These are phyloP conservation scores for Acrossocheilus wenchowensis DNA, from an alignment of 2,797 vertebrate species.

Conservation along the genomic window DNA sequence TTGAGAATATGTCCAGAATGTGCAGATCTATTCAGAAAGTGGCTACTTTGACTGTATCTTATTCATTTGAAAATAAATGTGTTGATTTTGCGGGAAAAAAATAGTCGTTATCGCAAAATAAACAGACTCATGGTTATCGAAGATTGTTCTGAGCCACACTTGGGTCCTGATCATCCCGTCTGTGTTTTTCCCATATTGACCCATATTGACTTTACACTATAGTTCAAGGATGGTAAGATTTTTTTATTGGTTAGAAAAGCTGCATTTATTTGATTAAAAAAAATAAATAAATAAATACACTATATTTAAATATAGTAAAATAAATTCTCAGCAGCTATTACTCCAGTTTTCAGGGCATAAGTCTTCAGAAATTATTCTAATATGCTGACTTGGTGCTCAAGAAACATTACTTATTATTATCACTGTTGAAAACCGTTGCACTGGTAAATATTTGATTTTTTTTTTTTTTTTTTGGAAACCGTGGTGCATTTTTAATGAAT, in stretches of 20 bases:
- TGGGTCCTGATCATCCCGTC: background rate
- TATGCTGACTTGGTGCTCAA: background rate
- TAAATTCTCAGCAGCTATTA: background rate
- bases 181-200: background rate
- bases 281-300: too few relatives aligned
- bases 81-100: background rate
- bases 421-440: background rate
- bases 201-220: background rate
- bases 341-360: background rate
- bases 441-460: background rate
- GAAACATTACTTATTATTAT: background rate
- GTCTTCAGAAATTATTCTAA: background rate
- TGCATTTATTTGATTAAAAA: background rate
- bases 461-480: background rate
- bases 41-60: background rate
- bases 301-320: background rate
- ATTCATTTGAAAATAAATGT: background rate
- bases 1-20: background rate
- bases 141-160: background rate
- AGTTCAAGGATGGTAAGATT: background rate
- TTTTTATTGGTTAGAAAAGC: background rate
- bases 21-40: background rate
- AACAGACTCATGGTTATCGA: background rate
- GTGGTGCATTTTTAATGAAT: too few relatives aligned
- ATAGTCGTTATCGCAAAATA: background rate